Conservation (phyloP, 2,888 invertebrate species). For the Belgica antarctica region DNA sequence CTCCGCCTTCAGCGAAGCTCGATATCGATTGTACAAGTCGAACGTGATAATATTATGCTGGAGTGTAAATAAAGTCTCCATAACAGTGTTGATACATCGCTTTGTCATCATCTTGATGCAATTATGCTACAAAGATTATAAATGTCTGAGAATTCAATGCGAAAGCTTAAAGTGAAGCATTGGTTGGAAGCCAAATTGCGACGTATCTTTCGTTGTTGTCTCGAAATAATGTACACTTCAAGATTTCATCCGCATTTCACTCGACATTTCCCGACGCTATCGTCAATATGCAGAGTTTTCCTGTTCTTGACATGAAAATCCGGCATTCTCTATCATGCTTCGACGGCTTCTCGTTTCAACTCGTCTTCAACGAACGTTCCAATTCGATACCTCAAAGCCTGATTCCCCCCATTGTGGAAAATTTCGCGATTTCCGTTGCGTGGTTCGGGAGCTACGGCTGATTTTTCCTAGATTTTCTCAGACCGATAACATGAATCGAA, state of each 20-base stretch:
- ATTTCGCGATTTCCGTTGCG: background rate
- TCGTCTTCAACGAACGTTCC: too few relatives aligned
- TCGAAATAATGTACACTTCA: too few relatives aligned
- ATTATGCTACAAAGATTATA: too few relatives aligned
- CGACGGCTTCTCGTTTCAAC: background rate
- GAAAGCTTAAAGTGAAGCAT: too few relatives aligned
- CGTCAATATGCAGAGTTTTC: too few relatives aligned
- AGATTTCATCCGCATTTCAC: background rate
- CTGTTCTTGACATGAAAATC: too few relatives aligned
- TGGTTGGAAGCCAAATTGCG: too few relatives aligned
- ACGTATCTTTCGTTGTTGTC: too few relatives aligned
- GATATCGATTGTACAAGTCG: background rate
- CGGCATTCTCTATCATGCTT: background rate
- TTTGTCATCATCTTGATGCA: background rate
- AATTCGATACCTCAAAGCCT: background rate
- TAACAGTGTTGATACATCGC: background rate
- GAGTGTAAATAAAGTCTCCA: background rate
- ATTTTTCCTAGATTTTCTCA: conserved; percentile 14
- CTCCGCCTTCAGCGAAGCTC: background rate
- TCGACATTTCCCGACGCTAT: too few relatives aligned
- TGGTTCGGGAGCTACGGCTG: conserved; percentile 22
- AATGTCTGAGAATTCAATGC: too few relatives aligned
- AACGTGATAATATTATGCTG: conserved; percentile 5
- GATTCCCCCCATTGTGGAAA: background rate
- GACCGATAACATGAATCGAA: background rate